These are phyloP conservation scores for Spongilla lacustris DNA, from an alignment of 37 sponge, comb jelly and placozoan species.

Conservation along the genomic window DNA sequence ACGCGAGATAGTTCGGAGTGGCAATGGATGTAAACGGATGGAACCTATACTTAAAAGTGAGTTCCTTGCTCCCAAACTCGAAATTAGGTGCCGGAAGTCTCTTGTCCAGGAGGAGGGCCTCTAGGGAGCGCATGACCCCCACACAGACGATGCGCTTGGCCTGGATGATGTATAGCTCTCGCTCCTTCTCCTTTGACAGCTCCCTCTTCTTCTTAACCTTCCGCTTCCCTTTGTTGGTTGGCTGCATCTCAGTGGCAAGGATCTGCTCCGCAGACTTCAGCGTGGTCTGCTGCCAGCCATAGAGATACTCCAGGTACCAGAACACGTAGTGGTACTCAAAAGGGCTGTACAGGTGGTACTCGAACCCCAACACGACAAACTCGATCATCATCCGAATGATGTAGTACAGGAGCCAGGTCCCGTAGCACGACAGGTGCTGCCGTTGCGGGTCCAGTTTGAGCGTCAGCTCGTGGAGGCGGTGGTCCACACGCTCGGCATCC, in stretches of 20 bases:
- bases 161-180: conserved; percentile 41
- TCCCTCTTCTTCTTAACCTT: conserved; percentile 72
- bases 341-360: conserved; percentile 86
- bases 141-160: conserved; percentile 63
- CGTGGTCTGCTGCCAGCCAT: conserved; percentile 77
- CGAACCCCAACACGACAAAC: conserved; percentile 87
- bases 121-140: conserved; percentile 76
- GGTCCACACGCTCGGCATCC: conserved; percentile 75
- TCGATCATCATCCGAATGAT: conserved; percentile 83
- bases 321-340: conserved; percentile 89
- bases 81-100: conserved; percentile 47
- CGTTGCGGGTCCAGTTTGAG: conserved; percentile 64
- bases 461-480: conserved; percentile 47
- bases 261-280: conserved; percentile 73
- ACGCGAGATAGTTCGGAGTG: conserved; percentile 77
- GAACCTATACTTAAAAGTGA: conserved; percentile 79
- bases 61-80: conserved; percentile 62
- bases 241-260: conserved; percentile 8
- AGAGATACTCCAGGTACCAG: conserved; percentile 96
- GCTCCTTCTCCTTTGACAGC: conserved; percentile 66
- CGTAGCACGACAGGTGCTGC: conserved; percentile 64
- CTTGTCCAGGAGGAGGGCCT: conserved; percentile 63
- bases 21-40: conserved; percentile 66
- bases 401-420: conserved; percentile 77
- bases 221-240: conserved; percentile 51